These are phyloP conservation scores for Lordiphosa clarofinis DNA, from an alignment of 1,140 invertebrate species.

Conservation along the genomic window DNA sequence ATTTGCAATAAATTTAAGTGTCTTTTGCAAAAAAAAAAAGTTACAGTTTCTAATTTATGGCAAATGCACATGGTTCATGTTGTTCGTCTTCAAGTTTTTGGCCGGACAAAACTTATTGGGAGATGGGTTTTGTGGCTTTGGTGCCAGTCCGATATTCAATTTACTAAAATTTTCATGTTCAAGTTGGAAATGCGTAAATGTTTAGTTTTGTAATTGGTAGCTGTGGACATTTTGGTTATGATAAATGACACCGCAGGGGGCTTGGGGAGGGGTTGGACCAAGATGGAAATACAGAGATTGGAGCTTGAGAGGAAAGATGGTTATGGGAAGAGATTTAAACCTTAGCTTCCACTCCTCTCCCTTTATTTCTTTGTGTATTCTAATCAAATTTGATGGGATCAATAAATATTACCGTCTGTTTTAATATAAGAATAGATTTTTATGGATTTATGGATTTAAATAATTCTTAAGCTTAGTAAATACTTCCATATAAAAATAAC, in stretches of 20 bases:
- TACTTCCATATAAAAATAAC: no score
- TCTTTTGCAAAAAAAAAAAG: slow-evolving; percentile 40
- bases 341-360: no score
- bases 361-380: no score
- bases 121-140: slow-evolving; percentile 62
- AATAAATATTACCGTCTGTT: no score
- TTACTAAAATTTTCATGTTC: slow-evolving; percentile 68
- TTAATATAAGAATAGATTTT: no score
- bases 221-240: slow-evolving; percentile 14
- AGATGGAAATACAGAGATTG: background rate
- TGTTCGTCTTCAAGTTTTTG: slow-evolving; percentile 60
- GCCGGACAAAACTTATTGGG: slow-evolving; percentile 57
- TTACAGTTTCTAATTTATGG: slow-evolving; percentile 77
- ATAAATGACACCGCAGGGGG: slow-evolving; percentile 49
- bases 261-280: background rate
- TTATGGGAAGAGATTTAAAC: no score
- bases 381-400: no score
- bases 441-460: no score
- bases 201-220: slow-evolving; percentile 45
- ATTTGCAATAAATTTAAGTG: slow-evolving; percentile 77
- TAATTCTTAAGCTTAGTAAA: no score
- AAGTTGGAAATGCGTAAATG: slow-evolving; percentile 46
- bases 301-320: no score
- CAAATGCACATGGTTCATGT: slow-evolving; percentile 66
- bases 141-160: slow-evolving; percentile 62